Percentiles rank a stretch among this genome's conserved stretches.
Evolutionary conservation across 1,140 invertebrate genomes (phyloP).

Genomic region (Anadara kagoshimensis): DNA sequence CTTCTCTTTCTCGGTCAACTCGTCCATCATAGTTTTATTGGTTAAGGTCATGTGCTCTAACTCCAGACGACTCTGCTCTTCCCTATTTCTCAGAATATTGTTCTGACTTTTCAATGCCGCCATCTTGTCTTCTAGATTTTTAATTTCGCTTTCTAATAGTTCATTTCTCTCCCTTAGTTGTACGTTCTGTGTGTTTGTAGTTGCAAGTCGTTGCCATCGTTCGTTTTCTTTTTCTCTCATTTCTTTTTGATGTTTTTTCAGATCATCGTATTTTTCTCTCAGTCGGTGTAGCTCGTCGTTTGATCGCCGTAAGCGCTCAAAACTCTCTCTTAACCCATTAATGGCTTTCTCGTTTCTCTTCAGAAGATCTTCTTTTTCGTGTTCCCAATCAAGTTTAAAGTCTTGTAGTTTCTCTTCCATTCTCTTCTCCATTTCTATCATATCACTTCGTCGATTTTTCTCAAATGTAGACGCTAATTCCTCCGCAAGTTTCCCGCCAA

Average conservation of each 20-base stretch:
- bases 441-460: slow-evolving; percentile 22
- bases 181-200: slow-evolving; percentile 27
- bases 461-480: slow-evolving; percentile 14
- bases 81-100: slow-evolving; percentile 7
- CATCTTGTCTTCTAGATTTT: slow-evolving; percentile 27
- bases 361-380: slow-evolving; percentile 21
- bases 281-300: slow-evolving; percentile 28
- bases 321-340: slow-evolving; percentile 25
- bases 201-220: slow-evolving; percentile 34
- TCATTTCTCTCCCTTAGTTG: slow-evolving; percentile 27
- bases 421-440: slow-evolving; percentile 30
- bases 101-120: slow-evolving; percentile 21
- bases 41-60: slow-evolving; percentile 21
- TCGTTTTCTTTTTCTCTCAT: slow-evolving; percentile 39
- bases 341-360: slow-evolving; percentile 33
- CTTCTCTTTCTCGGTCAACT: slow-evolving; percentile 29
- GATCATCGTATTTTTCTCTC: slow-evolving; percentile 33
- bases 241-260: slow-evolving; percentile 30
- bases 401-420: slow-evolving; percentile 28
- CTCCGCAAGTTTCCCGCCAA: slow-evolving; percentile 25
- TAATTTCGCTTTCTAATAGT: slow-evolving; percentile 15
- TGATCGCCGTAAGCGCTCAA: slow-evolving; percentile 22
- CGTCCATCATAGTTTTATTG: slow-evolving; percentile 27
- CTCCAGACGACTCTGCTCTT: slow-evolving; percentile 19
- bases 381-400: slow-evolving; percentile 26